These are phyloP conservation scores for Haliclona indistincta DNA, from an alignment of 37 sponge, comb jelly and placozoan genomes.

Conservation along the genomic window DNA sequence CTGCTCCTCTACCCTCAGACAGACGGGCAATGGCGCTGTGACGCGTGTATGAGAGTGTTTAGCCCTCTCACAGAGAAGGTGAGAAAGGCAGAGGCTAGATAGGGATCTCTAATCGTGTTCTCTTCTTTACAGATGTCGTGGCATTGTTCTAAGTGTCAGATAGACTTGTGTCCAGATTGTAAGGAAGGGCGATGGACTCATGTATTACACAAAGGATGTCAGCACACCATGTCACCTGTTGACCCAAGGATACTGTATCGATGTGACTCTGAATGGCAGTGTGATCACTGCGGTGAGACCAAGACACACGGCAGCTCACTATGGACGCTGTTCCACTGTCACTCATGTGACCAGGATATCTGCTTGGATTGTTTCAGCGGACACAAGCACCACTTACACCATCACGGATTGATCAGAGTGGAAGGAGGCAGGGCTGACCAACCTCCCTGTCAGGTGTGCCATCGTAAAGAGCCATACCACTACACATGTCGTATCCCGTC, in stretches of 20 bases:
- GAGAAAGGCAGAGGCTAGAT: too few relatives aligned
- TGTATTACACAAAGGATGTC: constrained; percentile 17
- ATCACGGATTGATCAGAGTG: constrained; percentile 30
- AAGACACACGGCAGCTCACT: neutral
- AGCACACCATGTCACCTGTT: constrained; percentile 54
- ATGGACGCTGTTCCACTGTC: constrained; percentile 31
- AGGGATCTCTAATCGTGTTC: too few relatives aligned
- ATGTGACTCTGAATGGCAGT: constrained; percentile 26
- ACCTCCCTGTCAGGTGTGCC: constrained; percentile 25
- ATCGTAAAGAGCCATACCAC: neutral
- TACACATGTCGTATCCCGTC: constrained; percentile 17
- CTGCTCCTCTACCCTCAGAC: constrained; percentile 31
- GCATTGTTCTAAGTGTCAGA: constrained; percentile 16
- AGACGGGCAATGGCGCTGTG: constrained; percentile 62
- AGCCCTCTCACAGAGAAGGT: neutral
- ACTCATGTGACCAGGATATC: constrained; percentile 35
- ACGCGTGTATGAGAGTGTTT: constrained; percentile 50
- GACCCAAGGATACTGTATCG: constrained; percentile 58
- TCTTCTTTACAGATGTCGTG: too few relatives aligned
- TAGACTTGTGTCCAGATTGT: constrained; percentile 58
- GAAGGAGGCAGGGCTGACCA: neutral
- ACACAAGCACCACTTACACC: constrained; percentile 56
- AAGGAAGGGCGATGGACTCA: constrained; percentile 40
- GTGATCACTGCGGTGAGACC: constrained; percentile 41
- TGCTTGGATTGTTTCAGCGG: constrained; percentile 55